Evolutionary conservation across 2,797 vertebrate genomes (phyloP), one percentile per base, ranked within the genome.

Genomic region (Falco berigora): DNA sequence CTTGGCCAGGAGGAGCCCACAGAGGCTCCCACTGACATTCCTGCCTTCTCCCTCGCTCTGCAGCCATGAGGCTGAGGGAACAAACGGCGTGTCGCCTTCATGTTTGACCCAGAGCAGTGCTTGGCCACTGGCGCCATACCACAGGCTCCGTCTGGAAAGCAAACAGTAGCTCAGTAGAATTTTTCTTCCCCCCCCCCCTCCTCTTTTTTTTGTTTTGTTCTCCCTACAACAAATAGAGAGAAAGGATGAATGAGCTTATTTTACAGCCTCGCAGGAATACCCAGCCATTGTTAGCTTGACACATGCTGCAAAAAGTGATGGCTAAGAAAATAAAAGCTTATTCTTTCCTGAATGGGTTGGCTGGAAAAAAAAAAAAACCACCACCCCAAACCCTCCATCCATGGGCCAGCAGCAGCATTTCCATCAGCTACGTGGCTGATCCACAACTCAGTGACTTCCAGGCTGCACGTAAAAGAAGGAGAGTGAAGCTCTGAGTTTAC

Each of bases 181-280:
- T 13, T 44, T 22, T 14, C 38, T 40, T 14, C 38, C 38, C 38
- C 12, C 38, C 11, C 38, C 38, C 38, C 38, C 38, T 6, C 38
- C 17, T 12, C 59, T 25, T 10, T 55, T 6, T 46, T 22, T 55
- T 55, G 49, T 58, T 76, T 66, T 82, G 28, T 49, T 73, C 36
- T 77, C 47, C 52, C 59, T 40, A 40, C 55, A 90, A 80, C 46
- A 94, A 81, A 83, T 5, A 89, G 55, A 78, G 66, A 66, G 58
- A 72, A 86, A 75, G 75, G 79, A 88, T 92, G 91, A 97, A 94
- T 84, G 85, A 88, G 85, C 76, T 94, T 86, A 90, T 90, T 94
- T 92, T 86, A 66, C 73, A 94, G 75, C 66, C 88, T 92, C 6
- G 1, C 79, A 91, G 90, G 71, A 92, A 91, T 79, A 96, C 66